Evolutionary conservation across 92 coral and sea anemone genomes (phyloP).

Genomic region (Actinernus sp.): DNA sequence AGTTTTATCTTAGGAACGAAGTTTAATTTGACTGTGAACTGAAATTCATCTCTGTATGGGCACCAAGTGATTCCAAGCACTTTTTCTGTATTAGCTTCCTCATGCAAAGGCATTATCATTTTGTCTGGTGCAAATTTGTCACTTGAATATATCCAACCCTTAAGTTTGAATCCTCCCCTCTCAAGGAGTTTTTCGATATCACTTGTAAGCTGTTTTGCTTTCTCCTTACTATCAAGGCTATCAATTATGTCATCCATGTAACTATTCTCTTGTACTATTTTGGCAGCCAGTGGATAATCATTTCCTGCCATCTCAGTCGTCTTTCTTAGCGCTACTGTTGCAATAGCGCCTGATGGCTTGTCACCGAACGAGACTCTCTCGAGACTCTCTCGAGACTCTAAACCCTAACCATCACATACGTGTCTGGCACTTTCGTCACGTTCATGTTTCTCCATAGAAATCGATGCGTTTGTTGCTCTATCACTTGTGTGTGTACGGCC

Average conservation of each 20-base stretch:
- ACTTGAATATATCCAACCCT: slow-evolving; percentile 29
- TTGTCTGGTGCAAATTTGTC: too few relatives aligned
- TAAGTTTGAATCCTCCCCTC: slow-evolving; percentile 36
- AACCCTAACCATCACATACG: slow-evolving; percentile 30
- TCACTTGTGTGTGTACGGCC: slow-evolving; percentile 8
- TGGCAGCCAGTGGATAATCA: slow-evolving; percentile 14
- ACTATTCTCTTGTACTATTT: slow-evolving; percentile 11
- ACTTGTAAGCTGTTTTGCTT: slow-evolving; percentile 10
- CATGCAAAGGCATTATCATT: too few relatives aligned
- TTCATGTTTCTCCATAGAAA: too few relatives aligned
- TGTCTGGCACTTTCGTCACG: slow-evolving; percentile 51
- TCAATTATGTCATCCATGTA: slow-evolving; percentile 41
- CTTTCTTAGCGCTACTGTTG: slow-evolving; percentile 14
- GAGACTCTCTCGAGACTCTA: too few relatives aligned
- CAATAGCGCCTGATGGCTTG: slow-evolving; percentile 19
- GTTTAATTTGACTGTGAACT: slow-evolving; percentile 47
- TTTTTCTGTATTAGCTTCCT: slow-evolving; percentile 8
- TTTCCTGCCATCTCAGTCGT: slow-evolving; percentile 16
- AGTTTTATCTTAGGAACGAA: slow-evolving; percentile 37
- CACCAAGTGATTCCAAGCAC: slow-evolving; percentile 52
- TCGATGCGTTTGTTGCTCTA: too few relatives aligned
- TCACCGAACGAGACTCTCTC: slow-evolving; percentile 53
- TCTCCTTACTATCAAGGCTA: slow-evolving; percentile 2
- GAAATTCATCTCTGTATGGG: slow-evolving; percentile 32
- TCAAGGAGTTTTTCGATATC: slow-evolving; percentile 16